phyloP scores from a whole-genome alignment of 2,888 invertebrate genomes.

The Callimorpha dominula region DNA sequence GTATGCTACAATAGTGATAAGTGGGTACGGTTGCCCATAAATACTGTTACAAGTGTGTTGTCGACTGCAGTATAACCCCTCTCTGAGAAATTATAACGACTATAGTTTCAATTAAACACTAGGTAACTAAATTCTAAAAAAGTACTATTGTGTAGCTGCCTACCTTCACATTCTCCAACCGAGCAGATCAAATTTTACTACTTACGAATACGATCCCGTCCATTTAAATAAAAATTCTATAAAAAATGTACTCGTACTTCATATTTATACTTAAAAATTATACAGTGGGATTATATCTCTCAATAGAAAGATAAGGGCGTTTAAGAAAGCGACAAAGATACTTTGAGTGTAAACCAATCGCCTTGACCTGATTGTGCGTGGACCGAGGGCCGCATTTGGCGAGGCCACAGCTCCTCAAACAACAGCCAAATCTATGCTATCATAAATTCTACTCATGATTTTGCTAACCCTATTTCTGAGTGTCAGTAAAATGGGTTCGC shows the following conservation, averaged over 20 bases:
- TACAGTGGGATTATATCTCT: conserved; percentile 2
- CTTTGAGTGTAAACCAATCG: conserved; percentile 46
- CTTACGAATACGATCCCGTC: neutral
- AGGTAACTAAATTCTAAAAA: too few species aligned
- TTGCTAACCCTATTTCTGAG: conserved; percentile 17
- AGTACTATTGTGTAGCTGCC: too few species aligned
- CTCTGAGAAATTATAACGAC: too few species aligned
- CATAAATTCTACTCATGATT: conserved; percentile 27
- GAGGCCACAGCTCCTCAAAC: conserved; percentile 29
- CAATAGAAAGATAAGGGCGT: conserved; percentile 16
- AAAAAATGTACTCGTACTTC: neutral
- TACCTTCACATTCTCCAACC: too few species aligned
- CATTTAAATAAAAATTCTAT: neutral
- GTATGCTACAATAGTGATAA: too few species aligned
- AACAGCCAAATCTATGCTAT: conserved; percentile 37
- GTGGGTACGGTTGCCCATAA: too few species aligned
- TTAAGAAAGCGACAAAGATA: conserved; percentile 46
- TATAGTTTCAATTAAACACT: too few species aligned
- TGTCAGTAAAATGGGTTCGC: neutral
- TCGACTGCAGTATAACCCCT: too few species aligned
- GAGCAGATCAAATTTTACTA: too few species aligned
- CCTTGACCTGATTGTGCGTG: conserved; percentile 61
- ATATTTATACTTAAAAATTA: neutral
- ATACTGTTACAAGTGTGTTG: too few species aligned
- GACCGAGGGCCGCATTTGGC: conserved; percentile 40